phyloP scores from a whole-genome alignment of 2,113 vertebrate species.

The Saguinus midas region DNA sequence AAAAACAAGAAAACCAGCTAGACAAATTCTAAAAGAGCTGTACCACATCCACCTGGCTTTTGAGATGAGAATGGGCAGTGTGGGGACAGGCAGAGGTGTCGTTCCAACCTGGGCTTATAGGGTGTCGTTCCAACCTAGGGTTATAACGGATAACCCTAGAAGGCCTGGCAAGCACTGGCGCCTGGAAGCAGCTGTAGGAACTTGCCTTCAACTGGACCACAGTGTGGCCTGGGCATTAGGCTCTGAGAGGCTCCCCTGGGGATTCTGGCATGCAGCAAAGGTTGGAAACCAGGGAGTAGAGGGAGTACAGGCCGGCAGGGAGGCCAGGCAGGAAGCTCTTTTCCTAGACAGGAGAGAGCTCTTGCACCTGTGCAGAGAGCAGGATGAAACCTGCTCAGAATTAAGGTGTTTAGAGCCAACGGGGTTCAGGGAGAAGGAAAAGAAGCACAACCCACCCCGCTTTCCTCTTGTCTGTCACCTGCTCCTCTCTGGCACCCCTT shows the following conservation, averaged over 20 bases:
- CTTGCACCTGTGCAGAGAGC: background rate
- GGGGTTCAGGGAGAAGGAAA: background rate
- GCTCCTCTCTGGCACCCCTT: background rate
- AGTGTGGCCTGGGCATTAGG: background rate
- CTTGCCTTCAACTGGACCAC: background rate
- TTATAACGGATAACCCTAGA: too few species aligned
- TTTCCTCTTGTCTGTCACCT: background rate
- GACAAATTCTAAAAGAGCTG: too few species aligned
- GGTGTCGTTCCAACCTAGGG: too few species aligned
- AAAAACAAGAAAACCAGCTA: too few species aligned
- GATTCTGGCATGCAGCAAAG: background rate
- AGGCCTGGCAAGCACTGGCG: background rate
- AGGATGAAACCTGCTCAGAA: too few species aligned
- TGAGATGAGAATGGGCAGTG: background rate
- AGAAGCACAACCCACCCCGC: background rate
- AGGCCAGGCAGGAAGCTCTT: background rate
- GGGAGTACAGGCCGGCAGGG: too few species aligned
- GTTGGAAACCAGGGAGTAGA: background rate
- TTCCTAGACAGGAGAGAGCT: background rate
- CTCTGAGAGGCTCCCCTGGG: background rate
- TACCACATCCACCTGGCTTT: too few species aligned
- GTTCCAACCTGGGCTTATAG: too few species aligned
- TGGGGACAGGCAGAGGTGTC: background rate
- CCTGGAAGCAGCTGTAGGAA: background rate
- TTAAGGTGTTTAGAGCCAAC: background rate